Percentiles rank a stretch among this genome's conserved stretches.
These are phyloP conservation scores for Ectropis crepuscularia DNA, from an alignment of 2,888 invertebrate genomes.

Conservation along the genomic window DNA sequence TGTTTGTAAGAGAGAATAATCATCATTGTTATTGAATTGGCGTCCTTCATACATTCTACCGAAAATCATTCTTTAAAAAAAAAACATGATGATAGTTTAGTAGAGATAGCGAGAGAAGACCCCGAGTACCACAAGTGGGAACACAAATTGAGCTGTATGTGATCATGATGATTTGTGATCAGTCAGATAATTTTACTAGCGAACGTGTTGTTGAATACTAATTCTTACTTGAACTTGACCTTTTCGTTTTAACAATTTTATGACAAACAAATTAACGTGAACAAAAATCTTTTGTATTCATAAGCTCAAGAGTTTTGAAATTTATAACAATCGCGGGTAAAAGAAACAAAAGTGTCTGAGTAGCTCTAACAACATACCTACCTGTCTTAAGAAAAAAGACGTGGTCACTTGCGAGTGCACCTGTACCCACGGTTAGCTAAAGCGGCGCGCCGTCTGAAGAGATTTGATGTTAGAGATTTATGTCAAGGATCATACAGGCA, in stretches of 20 bases:
- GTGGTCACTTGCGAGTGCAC: slow-evolving; percentile 44
- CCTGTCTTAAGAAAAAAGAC: slow-evolving; percentile 4
- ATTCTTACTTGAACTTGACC: too few species aligned
- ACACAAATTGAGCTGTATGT: too few species aligned
- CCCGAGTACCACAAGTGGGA: too few species aligned
- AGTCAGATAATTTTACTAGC: too few species aligned
- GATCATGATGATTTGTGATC: too few species aligned
- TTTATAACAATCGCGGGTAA: neutral
- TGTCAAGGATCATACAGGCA: slow-evolving; percentile 83
- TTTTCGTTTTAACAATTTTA: too few species aligned
- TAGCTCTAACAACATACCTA: slow-evolving; percentile 2
- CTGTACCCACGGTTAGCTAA: slow-evolving; percentile 62
- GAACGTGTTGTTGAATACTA: too few species aligned
- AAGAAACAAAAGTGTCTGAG: neutral
- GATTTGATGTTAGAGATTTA: slow-evolving; percentile 85
- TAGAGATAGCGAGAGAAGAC: neutral
- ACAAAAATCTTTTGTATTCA: neutral
- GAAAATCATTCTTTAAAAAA: too few species aligned
- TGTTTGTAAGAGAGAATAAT: too few species aligned
- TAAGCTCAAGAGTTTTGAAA: neutral
- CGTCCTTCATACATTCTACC: too few species aligned
- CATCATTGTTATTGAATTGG: too few species aligned
- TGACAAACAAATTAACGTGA: too few species aligned
- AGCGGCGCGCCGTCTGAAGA: slow-evolving; percentile 77
- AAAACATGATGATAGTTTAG: neutral